These are phyloP conservation scores for Stegana nigrithorax DNA, from an alignment of 2,888 invertebrate genomes.

Conservation along the genomic window DNA sequence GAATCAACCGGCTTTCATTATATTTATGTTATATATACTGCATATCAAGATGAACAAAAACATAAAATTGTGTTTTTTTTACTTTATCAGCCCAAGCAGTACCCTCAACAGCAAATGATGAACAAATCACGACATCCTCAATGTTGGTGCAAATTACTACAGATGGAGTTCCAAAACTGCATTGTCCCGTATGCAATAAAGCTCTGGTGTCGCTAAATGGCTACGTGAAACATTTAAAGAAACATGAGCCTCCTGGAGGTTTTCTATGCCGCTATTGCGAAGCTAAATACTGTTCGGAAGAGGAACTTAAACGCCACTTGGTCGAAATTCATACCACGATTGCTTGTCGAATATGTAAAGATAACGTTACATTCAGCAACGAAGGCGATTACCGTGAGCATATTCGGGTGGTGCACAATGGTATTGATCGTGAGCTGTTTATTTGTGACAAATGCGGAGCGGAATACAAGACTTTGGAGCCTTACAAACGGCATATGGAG, in stretches of 20 bases:
- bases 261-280: conserved; percentile 67
- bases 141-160: conserved; percentile 65
- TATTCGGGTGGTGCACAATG: conserved; percentile 65
- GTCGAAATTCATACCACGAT: conserved; percentile 39
- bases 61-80: not conserved
- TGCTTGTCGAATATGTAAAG: conserved; percentile 65
- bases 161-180: conserved; percentile 62
- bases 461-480: conserved; percentile 67
- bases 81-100: no score
- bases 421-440: conserved; percentile 63
- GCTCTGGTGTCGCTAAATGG: conserved; percentile 58
- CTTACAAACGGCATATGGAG: conserved; percentile 60
- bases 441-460: conserved; percentile 69
- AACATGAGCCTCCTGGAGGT: conserved; percentile 67
- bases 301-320: conserved; percentile 58
- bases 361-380: conserved; percentile 50
- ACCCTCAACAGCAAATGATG: conserved; percentile 4
- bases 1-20: no score
- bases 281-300: conserved; percentile 56
- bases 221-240: conserved; percentile 66
- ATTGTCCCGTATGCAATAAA: conserved; percentile 65
- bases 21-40: no score
- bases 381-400: conserved; percentile 65
- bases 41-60: no score
- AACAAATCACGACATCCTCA: conserved; percentile 23